These are phyloP conservation scores for Oppia nitens DNA, from an alignment of 1,140 invertebrate genomes.

Conservation along the genomic window DNA sequence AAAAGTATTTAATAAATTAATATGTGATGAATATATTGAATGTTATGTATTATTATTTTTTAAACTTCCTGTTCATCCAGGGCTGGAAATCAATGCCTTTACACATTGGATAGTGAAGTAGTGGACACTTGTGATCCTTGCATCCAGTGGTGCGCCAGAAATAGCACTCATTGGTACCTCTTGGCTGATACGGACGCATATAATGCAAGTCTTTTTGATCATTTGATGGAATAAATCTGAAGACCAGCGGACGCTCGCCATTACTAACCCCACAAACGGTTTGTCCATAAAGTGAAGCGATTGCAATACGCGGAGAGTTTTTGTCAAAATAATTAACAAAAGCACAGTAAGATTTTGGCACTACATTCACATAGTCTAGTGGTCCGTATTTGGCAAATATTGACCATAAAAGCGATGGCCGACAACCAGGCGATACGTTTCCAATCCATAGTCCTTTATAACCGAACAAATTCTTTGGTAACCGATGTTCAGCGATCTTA, in stretches of 20 bases:
- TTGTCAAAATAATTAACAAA: not conserved
- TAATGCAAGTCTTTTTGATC: not conserved
- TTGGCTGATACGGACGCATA: not conserved
- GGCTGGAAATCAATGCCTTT: slow-evolving; percentile 5
- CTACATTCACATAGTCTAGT: not conserved
- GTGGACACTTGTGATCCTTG: not conserved
- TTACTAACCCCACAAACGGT: not conserved
- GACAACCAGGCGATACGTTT: not conserved
- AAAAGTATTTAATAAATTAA: no score
- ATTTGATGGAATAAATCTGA: not conserved
- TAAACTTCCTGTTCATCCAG: not conserved
- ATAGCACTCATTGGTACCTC: slow-evolving; percentile 1
- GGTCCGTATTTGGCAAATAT: not conserved
- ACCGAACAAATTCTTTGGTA: not conserved
- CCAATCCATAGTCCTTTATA: slow-evolving; percentile 4
- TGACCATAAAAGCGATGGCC: not conserved
- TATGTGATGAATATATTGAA: no score
- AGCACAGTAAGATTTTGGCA: not conserved
- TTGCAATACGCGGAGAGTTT: not conserved
- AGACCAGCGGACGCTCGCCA: not conserved
- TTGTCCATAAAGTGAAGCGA: not conserved
- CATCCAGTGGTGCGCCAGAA: slow-evolving; percentile 6
- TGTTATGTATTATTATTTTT: no score
- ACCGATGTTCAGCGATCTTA: not conserved
- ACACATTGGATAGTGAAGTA: not conserved